A percentile compares a stretch with the other conserved stretches of the same genome.
phyloP scores from a whole-genome alignment of 2,113 vertebrate species.

The Phainopepla nitens region DNA sequence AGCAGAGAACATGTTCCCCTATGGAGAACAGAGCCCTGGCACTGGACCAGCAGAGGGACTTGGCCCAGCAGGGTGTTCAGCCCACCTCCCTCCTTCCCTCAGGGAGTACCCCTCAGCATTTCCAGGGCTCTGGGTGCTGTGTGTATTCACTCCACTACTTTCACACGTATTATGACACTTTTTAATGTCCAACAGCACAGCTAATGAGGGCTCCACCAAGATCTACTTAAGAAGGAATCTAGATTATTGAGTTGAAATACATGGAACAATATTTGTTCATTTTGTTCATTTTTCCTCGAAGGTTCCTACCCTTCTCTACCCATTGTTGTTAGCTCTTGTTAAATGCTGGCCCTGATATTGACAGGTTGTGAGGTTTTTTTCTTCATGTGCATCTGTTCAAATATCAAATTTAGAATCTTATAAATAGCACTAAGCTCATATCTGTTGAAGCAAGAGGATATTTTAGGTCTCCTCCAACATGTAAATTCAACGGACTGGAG shows the following conservation, averaged over 20 bases:
- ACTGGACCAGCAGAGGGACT: neutral
- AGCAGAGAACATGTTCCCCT: neutral
- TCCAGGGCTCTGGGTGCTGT: neutral
- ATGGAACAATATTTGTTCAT: neutral
- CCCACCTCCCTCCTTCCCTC: neutral
- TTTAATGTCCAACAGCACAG: neutral
- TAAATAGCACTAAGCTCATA: constrained; percentile 66
- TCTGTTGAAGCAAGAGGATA: constrained; percentile 27
- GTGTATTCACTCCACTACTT: neutral
- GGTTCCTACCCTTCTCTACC: neutral
- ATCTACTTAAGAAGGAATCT: neutral
- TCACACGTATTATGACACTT: neutral
- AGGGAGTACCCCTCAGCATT: rapidly evolving
- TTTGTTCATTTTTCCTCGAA: neutral
- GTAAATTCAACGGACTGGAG: constrained; percentile 27
- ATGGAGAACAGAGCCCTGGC: neutral
- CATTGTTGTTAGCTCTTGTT: neutral
- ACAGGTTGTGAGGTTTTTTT: neutral
- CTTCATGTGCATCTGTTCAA: constrained; percentile 62
- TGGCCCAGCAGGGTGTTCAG: rapidly evolving
- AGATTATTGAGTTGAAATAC: neutral
- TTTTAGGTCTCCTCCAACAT: constrained; percentile 30
- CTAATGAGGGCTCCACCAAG: neutral
- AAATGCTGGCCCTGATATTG: constrained; percentile 4
- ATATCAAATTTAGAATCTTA: constrained; percentile 74